Percentiles rank a stretch among this genome's conserved stretches.
Conservation (phyloP, 2,797 vertebrate genomes). For the Melanotaenia parkinsoni region DNA sequence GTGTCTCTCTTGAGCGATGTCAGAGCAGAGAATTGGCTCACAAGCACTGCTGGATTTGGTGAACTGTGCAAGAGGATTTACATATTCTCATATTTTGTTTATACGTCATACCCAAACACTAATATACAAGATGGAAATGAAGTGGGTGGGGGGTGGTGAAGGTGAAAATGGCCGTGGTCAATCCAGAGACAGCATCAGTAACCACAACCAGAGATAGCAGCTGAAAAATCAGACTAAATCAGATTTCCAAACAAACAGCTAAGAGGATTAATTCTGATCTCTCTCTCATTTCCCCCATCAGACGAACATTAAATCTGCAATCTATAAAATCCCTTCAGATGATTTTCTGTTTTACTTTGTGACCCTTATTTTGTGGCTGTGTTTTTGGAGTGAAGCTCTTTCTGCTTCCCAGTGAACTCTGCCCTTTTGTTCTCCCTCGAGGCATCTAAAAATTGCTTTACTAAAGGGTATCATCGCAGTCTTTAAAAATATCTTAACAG, state of each 20-base stretch:
- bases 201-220: conserved; percentile 75
- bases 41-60: conserved; percentile 69
- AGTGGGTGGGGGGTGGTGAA: conserved; percentile 26
- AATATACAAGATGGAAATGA: conserved; percentile 22
- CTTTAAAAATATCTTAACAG: conserved; percentile 64
- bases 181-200: conserved; percentile 74
- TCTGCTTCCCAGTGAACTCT: conserved; percentile 62
- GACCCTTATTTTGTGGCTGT: conserved; percentile 51
- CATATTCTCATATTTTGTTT: conserved; percentile 61
- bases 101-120: conserved; percentile 45
- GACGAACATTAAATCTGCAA: conserved; percentile 77
- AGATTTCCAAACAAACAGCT: conserved; percentile 82
- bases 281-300: conserved; percentile 57
- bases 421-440: conserved; percentile 66
- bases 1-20: conserved; percentile 70
- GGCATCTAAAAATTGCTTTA: conserved; percentile 67
- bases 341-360: conserved; percentile 69
- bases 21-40: conserved; percentile 73
- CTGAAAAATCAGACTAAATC: conserved; percentile 80
- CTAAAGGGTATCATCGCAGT: conserved; percentile 57
- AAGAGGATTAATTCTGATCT: conserved; percentile 82
- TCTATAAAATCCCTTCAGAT: conserved; percentile 78
- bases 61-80: conserved; percentile 59
- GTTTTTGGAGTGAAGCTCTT: conserved; percentile 54
- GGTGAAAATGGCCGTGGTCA: conserved; percentile 70